Evolutionary conservation across 2,113 vertebrate genomes (phyloP), one percentile per base, ranked within the genome.

Genomic region (Scolopax mira): DNA sequence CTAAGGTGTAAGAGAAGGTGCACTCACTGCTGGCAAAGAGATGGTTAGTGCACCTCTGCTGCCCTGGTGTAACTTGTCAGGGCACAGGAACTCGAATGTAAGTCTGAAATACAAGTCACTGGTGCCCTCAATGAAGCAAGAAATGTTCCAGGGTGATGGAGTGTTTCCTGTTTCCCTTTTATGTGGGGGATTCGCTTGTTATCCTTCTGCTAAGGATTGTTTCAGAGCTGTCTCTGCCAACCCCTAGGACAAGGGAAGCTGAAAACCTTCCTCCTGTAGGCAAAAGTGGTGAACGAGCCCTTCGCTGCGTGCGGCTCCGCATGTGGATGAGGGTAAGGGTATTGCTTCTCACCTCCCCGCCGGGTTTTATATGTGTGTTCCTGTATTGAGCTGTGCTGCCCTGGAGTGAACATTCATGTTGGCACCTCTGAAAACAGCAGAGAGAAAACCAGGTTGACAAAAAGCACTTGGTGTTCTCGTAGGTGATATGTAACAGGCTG

Each of bases 221-320:
- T 89, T 93, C 75, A 74, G 18, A 33, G 65, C 57, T 37, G 54
- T 60, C 85, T 90, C 44, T 88, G 81, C 44, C 55, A 55, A 35
- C 18, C 25, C 62, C 62, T 74, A 55, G 51, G 46, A 41, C 31
- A 10, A 55, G 46, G 91, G 77, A 69, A 71, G 72, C 12, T 46
- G 44, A 49, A 88, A 91, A 55, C 44, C n/a, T 18, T 18, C 23
- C 18, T 4, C 8, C 71, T 91, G 3, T 10, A 51, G 86, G 62
- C 52, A 41, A 44, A 85, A 61, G 55, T 35, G 58, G 12, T 14
- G 37, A 77, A 64, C 0, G 3, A 80, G 83, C 62, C 41, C 46
- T 39, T 42, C 1, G 5, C 31, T 1, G 1, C 6, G 3, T 1
- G 5, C 6, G 22, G 65, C 67, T 54, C 21, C 10, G 48, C 52